Evolutionary conservation across 2,113 vertebrate species (phyloP).

Genomic region (Tyto alba): DNA sequence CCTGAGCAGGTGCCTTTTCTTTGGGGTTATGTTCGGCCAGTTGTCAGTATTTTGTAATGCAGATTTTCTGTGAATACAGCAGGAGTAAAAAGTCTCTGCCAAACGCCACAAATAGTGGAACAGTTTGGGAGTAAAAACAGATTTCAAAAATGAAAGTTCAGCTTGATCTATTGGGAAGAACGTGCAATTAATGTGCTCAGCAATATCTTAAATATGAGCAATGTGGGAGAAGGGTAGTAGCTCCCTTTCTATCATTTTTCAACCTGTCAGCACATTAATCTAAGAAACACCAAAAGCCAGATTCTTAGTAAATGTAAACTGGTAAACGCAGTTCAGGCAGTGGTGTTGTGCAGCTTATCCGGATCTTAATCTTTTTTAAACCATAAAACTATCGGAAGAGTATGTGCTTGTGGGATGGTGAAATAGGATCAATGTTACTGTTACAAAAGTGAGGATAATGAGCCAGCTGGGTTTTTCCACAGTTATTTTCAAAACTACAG

Average conservation of each 20-base stretch:
- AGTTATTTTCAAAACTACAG: constrained; percentile 28
- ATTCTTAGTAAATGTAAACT: constrained; percentile 10
- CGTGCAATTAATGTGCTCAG: constrained; percentile 56
- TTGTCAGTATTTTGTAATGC: constrained; percentile 15
- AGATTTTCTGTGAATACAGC: background rate
- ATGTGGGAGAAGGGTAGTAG: constrained; percentile 63
- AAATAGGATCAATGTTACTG: constrained; percentile 51
- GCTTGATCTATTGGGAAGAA: constrained; percentile 44
- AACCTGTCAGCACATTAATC: constrained; percentile 38
- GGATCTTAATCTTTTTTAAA: background rate
- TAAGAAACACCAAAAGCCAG: constrained; percentile 7
- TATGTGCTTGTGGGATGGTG: constrained; percentile 21
- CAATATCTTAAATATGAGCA: constrained; percentile 55
- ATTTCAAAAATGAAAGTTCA: constrained; percentile 62
- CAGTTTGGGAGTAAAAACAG: constrained; percentile 51
- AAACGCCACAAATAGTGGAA: constrained; percentile 45
- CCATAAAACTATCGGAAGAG: background rate
- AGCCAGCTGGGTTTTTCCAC: constrained; percentile 64
- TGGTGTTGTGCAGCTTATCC: background rate
- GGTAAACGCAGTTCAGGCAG: background rate
- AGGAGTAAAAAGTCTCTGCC: constrained; percentile 35
- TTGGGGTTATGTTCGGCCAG: background rate
- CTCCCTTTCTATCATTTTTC: constrained; percentile 57
- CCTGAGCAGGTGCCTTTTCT: constrained; percentile 43
- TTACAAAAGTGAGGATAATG: constrained; percentile 52